Conservation (phyloP, 1,140 invertebrate species). For the Bathynomus jamesi region DNA sequence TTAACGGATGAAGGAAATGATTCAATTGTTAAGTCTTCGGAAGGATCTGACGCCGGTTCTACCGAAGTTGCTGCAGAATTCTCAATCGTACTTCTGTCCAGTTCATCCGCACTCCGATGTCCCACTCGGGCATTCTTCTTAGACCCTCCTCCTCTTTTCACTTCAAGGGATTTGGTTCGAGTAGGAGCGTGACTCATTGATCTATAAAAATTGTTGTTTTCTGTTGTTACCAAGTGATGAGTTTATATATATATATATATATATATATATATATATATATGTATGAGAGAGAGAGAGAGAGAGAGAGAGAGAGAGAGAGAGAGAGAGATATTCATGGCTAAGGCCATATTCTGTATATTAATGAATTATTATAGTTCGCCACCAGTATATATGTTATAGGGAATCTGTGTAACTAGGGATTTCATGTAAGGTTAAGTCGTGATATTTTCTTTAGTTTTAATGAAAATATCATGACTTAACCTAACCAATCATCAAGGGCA, state of each 20-base stretch:
- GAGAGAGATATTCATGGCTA: too few species aligned
- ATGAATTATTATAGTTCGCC: too few species aligned
- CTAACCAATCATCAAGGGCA: too few species aligned
- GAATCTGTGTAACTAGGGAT: too few species aligned
- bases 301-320: too few species aligned
- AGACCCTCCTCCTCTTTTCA: neutral
- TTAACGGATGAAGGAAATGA: neutral
- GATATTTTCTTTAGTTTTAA: too few species aligned
- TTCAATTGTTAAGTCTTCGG: neutral
- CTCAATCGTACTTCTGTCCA: neutral
- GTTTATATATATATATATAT: neutral
- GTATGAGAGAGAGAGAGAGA: neutral
- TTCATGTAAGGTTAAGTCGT: too few species aligned
- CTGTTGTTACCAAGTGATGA: neutral
- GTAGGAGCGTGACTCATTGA: neutral
- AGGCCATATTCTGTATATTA: too few species aligned
- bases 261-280: neutral
- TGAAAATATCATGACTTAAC: too few species aligned
- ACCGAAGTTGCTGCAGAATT: neutral
- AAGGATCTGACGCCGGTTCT: neutral
- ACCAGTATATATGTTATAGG: too few species aligned
- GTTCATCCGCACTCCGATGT: neutral
- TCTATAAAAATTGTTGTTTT: neutral
- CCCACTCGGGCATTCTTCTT: neutral
- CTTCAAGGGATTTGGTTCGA: too few species aligned